Evolutionary conservation across 2,113 vertebrate species (phyloP), one percentile per base, ranked within the genome.

Genomic region (Cephalopholis sonnerati): DNA sequence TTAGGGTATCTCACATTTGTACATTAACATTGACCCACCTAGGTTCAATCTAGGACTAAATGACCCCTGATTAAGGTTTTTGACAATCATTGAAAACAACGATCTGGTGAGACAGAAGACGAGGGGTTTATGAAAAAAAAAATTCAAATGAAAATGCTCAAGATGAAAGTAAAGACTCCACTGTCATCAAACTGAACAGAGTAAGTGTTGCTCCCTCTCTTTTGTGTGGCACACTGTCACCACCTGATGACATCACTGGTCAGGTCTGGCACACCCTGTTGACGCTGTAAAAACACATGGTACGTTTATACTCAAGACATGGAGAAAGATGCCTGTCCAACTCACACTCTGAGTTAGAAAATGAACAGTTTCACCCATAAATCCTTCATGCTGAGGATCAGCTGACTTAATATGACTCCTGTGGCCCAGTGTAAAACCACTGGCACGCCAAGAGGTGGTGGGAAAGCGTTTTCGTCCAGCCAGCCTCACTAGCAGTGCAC

Each of bases 161-260:
- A 94, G 93, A 94, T 93, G 94, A 96, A 95, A 95, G 96, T 94
- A 90, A 92, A 87, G 87, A 91, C 77, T 90, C 75, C 27, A 63
- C 67, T 74, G 65, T 82, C 73, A 67, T 68, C 57, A 77, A 85
- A 81, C 57, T 87, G 75, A 89, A 89, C 81, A 86, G 74, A 84
- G 72, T 41, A 80, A 81, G 75, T 73, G 82, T 84, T 80, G 79
- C 90, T 92, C 71, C 81, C 87, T 89, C 85, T 83, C 84, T 82
- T 44, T 81, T 80, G 63, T 74, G 88, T 72, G 81, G 90, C 91
- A 90, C 91, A 90, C 77, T 81, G 92, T 79, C 74, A 50, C 82
- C 22, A 48, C 69, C 29, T 59, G 62, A 87, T 90, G 82, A 84
- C 77, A 61, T 82, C 74, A 72, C 64, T 41, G 58, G 17, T 72